Evolutionary conservation across 2,888 invertebrate species (phyloP).

Genomic region (Rugalucina vietnamica): DNA sequence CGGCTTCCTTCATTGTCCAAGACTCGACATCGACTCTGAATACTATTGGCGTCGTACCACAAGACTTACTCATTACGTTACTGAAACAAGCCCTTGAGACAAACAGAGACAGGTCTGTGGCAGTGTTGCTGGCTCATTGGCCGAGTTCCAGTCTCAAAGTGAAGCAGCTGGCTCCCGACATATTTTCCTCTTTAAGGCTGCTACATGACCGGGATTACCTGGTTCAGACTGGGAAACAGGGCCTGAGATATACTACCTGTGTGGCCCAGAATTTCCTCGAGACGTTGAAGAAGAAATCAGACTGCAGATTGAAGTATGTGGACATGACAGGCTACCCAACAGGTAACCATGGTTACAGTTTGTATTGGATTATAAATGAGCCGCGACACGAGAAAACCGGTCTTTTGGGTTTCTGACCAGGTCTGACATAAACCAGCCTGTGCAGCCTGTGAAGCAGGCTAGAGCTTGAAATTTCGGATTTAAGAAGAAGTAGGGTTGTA

Average conservation of each 20-base stretch:
- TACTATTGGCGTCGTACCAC: slow-evolving; percentile 64
- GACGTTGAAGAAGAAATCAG: slow-evolving; percentile 76
- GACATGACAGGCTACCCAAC: slow-evolving; percentile 81
- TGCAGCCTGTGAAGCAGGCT: no score
- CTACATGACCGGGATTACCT: slow-evolving; percentile 73
- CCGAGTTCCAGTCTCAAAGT: slow-evolving; percentile 73
- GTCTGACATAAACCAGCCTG: no score
- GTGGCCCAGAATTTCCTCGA: slow-evolving; percentile 81
- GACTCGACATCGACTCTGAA: slow-evolving; percentile 72
- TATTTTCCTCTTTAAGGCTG: slow-evolving; percentile 72
- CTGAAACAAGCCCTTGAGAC: slow-evolving; percentile 76
- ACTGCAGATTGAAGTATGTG: slow-evolving; percentile 75
- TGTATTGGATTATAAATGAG: no score
- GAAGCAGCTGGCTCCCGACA: slow-evolving; percentile 74
- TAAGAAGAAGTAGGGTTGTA: no score
- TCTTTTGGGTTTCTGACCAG: no score
- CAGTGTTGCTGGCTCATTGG: slow-evolving; percentile 78
- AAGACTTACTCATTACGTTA: slow-evolving; percentile 71
- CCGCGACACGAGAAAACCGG: no score
- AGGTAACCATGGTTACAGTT: no score
- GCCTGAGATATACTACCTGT: slow-evolving; percentile 80
- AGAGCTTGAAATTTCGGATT: no score
- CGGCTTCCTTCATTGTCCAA: slow-evolving; percentile 74
- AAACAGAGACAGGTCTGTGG: slow-evolving; percentile 76
- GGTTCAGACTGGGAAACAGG: slow-evolving; percentile 71